Base-by-base conservation (phyloP, 2,797 vertebrate species). In the Pyrrhura leucotis region DNA sequence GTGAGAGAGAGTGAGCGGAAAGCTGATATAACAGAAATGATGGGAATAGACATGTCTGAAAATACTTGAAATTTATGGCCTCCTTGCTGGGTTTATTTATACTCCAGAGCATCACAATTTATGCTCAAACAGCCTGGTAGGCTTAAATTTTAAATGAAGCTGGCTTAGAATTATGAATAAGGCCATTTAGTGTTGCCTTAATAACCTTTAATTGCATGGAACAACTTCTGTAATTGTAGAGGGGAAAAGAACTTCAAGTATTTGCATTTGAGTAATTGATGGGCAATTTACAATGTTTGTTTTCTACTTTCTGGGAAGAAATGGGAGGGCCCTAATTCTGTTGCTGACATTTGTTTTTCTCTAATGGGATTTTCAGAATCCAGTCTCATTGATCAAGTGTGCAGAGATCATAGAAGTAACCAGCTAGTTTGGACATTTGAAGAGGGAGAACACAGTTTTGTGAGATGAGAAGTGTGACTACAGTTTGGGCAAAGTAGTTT, bases 181-280 rank as follows among this genome's bases (percentile, higher is more conserved):
- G 31, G n/a, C 86, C 86, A 31, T 91, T 95, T 96, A 96, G 42
- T 62, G 47, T 78, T 78, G 92, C 45, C 74, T 75, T 81, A 84
- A 95, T 56, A 85, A 73, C 50, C 35, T 76, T 75, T 94, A 90
- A 89, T 85, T 65, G 85, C 71, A 45, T 76, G 79, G 51, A 95
- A 89, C 82, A 88, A 85, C 73, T 88, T 78, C 61, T 48, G 16
- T 94, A 96, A 96, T 94, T 93, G 89, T 85, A 88, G 37, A 58
- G 58, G 61, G 69, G 69, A 84, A 91, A 96, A 90, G 92, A 91
- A 86, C 73, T 81, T 86, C 54, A 79, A 73, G 73, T 37, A 76
- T 86, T 91, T 88, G 62, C 39, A 66, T 95, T 91, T 90, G 89
- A 81, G 92, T 91, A 94, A 94, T 90, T 91, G 95, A 92, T 92